phyloP scores from a whole-genome alignment of 2,888 invertebrate species.

The Phania funesta region DNA sequence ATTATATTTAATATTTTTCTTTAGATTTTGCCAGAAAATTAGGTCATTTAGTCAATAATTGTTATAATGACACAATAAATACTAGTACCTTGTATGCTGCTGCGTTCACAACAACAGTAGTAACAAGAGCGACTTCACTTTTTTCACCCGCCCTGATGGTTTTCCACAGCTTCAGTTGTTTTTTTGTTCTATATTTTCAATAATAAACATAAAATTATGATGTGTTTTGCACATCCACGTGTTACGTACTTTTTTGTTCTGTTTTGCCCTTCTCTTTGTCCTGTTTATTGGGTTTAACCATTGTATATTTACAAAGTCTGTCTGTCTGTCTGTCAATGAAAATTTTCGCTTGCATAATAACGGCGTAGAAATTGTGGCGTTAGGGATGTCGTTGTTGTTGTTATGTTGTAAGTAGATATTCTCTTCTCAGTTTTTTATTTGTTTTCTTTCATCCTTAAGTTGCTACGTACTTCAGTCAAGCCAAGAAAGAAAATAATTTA shows the following conservation, averaged over 20 bases:
- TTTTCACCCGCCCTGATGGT: conserved; percentile 25
- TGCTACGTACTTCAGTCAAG: conserved; percentile 16
- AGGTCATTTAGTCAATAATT: conserved; percentile 67
- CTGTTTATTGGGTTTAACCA: neutral
- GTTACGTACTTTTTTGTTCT: conserved; percentile 31
- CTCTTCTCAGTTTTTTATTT: neutral
- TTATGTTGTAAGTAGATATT: conserved; percentile 30
- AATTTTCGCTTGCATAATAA: neutral
- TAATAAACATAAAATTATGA: conserved; percentile 29
- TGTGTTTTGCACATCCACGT: conserved; percentile 60
- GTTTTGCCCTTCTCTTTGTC: neutral
- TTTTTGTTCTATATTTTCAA: conserved; percentile 32
- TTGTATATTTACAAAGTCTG: neutral
- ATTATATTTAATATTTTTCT: neutral
- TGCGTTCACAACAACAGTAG: neutral
- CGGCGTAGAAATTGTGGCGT: neutral
- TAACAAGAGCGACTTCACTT: conserved; percentile 20
- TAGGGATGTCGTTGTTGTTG: conserved; percentile 31
- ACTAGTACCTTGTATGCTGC: conserved; percentile 13
- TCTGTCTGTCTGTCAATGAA: neutral
- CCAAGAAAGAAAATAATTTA: conserved; percentile 8
- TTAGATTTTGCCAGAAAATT: conserved; percentile 43
- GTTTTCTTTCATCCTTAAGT: neutral
- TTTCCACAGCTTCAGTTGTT: neutral
- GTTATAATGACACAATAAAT: conserved; percentile 59